A percentile compares a stretch with the other conserved stretches of the same genome.
These are phyloP conservation scores for Rissa tridactyla DNA, from an alignment of 2,113 vertebrate genomes.

Conservation along the genomic window DNA sequence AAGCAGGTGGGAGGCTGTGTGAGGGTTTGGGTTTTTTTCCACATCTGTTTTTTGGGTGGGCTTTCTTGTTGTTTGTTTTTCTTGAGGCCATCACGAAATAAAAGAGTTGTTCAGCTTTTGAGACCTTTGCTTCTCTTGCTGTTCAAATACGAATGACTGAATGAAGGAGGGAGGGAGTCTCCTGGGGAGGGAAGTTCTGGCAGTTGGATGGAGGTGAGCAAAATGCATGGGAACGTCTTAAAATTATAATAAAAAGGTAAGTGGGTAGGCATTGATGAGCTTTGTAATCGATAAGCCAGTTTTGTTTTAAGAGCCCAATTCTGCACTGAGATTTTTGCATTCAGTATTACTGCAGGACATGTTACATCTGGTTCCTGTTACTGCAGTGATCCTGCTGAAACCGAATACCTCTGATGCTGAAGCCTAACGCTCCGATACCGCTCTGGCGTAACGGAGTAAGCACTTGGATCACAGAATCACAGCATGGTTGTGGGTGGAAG, in stretches of 20 bases:
- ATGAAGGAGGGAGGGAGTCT: background rate
- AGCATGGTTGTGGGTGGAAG: background rate
- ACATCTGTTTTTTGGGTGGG: background rate
- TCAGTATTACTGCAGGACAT: fast-evolving
- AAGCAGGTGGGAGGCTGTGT: background rate
- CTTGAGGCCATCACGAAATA: background rate
- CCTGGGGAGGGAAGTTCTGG: background rate
- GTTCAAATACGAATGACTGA: background rate
- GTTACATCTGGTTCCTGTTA: too few relatives aligned
- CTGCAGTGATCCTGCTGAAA: background rate
- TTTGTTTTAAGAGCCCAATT: background rate
- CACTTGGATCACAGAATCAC: too few relatives aligned
- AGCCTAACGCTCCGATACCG: background rate
- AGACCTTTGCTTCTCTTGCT: background rate
- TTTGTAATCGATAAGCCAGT: background rate
- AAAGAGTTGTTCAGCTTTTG: background rate
- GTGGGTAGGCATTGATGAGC: background rate
- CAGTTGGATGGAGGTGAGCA: background rate
- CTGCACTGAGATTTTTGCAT: background rate
- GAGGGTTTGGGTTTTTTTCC: background rate
- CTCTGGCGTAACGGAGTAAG: background rate
- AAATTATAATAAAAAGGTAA: background rate
- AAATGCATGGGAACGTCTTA: background rate
- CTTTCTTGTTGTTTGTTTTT: background rate
- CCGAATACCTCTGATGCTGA: too few relatives aligned